Evolutionary conservation across 2,797 vertebrate genomes (phyloP).

Genomic region (Danio aesculapii): DNA sequence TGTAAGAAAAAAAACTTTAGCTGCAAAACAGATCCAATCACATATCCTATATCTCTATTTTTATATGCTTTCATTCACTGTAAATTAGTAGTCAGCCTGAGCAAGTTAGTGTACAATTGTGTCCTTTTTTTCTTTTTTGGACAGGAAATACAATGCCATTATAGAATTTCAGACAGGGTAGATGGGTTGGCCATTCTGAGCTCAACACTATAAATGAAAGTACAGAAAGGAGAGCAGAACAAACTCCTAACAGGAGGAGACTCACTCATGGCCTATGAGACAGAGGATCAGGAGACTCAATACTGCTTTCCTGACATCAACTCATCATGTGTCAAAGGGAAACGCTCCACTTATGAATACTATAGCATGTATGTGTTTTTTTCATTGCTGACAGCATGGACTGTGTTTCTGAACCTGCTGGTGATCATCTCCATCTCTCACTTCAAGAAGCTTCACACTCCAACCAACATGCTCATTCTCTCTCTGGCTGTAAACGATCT

Average conservation of each 20-base stretch:
- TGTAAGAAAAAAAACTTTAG: no score
- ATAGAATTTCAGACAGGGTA: not conserved
- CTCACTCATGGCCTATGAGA: constrained; percentile 9
- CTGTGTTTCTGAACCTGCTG: not conserved
- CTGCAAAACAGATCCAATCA: no score
- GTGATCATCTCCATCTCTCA: constrained; percentile 49
- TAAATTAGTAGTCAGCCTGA: no score
- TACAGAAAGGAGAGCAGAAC: not conserved
- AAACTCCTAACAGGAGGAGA: not conserved
- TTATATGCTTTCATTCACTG: no score
- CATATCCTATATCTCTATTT: no score
- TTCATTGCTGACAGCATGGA: not conserved
- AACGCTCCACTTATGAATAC: constrained; percentile 5
- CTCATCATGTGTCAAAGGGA: constrained; percentile 25
- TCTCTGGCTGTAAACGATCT: constrained; percentile 30
- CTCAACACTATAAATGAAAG: not conserved
- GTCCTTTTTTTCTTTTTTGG: no score
- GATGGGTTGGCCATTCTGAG: not conserved
- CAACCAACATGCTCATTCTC: constrained; percentile 31
- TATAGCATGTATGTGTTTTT: not conserved
- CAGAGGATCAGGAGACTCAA: not conserved
- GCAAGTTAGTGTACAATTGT: no score
- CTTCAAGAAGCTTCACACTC: constrained; percentile 41
- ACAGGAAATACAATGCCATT: no score
- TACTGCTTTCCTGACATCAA: constrained; percentile 26